Base-by-base conservation (phyloP, 2,113 vertebrate species). In the Tapirus terrestris region DNA sequence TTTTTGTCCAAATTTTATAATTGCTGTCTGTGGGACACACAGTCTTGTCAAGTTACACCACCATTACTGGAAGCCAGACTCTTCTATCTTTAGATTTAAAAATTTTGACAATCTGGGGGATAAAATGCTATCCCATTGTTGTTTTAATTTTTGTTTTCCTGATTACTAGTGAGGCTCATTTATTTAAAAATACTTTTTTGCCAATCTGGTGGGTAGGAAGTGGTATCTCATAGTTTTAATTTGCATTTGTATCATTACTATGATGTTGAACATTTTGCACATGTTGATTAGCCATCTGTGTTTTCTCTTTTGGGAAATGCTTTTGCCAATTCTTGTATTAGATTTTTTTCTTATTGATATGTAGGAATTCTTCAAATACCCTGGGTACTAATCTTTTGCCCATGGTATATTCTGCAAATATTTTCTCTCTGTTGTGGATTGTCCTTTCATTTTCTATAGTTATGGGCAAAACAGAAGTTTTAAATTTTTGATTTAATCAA, bases 271-370 rank as follows among this genome's bases (percentile, higher is more conserved):
- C 11, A 60, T 76, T 83, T 81, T 58, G 60, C 33, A 23, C 61
- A 7, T 6, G 27, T 23, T 56, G 72, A n/a, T 94, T 85, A 51
- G 70, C 96, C 95, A 72, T 88, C 97, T 96, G 92, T 51, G 48
- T 27, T 33, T 92, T 61, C 61, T 91, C 92, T 86, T 53, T 27
- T 5, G 95, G 95, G 91, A 85, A 81, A 61, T 18, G 77, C 43
- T 68, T 68, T 92, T 70, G 90, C 92, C 80, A 27, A 18, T 61
- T 85, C 45, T 60, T 33, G 10, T 14, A 1, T 17, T 75, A 51
- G 12, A 13, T n/a, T 86, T 25, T 58, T 31, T 21, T 8, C 67
- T 81, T 53, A 68, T 36, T 1, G 18, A 58, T 65, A n/a, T 11
- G 21, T n/a, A 93, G 77, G 60, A 31, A 51, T 48, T 60, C 67